Base-by-base conservation (phyloP, 2,888 invertebrate species). In the Machimus atricapillus region DNA sequence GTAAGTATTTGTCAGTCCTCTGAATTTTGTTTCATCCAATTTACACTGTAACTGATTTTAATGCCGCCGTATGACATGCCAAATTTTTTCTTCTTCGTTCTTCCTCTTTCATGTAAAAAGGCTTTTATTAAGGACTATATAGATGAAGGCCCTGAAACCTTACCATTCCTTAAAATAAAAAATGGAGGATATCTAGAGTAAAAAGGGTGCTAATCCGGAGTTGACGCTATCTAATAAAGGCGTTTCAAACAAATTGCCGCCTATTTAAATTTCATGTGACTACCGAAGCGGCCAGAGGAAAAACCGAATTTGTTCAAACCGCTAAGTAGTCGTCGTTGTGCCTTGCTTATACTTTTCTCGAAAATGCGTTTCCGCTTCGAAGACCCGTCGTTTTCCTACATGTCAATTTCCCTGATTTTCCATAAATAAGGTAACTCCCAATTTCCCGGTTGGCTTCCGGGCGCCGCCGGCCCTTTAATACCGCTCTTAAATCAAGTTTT, bases 401-500 rank as follows among this genome's bases (percentile, higher is more conserved):
- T 66, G 66, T 66, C 66, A 66, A 66, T 66, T 66, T 3, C 27
- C 66, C 66, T 27, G 66, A 66, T 66, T 66, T 12, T 23, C 66
- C 66, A 66, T 66, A 66, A 66, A 66, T 66, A 66, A 27, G 23
- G 66, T 66, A 66, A 66, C 66, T 66, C 66, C 66, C 66, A 66
- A 66, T 66, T 66, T 66, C 66, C 66, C 66, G 66, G 66, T 66
- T 66, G 66, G 66, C 66, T 66, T 66, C 66, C 66, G 66, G 66
- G 66, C 66, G 66, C 66, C 66, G 19, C 66, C 27, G 66, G 78
- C 40, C 81, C 27, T 81, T 81, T 56, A 81, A 43, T 81, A 43
- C 23, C 56, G 52, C 34, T 56, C 81, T 56, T 81, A 81, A 81
- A 81, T 81, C 81, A 81, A 81, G 56, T 81, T 56, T 81, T 52